A percentile compares a stretch with the other conserved stretches of the same genome.
These are phyloP conservation scores for Motacilla tschutschensis DNA, from an alignment of 2,113 vertebrate species.

Conservation along the genomic window DNA sequence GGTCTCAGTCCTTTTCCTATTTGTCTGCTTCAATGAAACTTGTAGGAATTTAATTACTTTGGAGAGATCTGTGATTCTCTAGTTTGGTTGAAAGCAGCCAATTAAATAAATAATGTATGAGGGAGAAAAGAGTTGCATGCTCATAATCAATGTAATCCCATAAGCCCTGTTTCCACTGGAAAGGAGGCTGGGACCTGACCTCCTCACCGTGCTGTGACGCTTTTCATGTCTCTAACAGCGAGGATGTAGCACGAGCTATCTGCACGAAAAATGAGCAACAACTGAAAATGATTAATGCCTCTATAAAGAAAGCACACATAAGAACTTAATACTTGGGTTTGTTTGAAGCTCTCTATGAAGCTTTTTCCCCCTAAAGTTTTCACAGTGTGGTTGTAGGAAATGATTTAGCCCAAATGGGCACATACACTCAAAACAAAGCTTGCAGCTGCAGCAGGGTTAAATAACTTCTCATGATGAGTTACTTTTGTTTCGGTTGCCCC, in stretches of 20 bases:
- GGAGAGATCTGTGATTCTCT: slow-evolving; percentile 1
- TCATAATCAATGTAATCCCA: not conserved
- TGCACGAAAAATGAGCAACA: not conserved
- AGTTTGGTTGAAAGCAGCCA: slow-evolving; percentile 10
- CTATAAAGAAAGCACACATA: not conserved
- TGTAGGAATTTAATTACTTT: not conserved
- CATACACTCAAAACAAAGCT: not conserved
- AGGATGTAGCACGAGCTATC: not conserved
- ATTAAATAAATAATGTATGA: slow-evolving; percentile 34
- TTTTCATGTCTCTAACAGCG: not conserved
- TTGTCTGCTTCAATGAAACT: not conserved
- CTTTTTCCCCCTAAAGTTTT: not conserved
- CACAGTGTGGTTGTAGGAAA: not conserved
- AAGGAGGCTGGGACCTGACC: slow-evolving; percentile 1
- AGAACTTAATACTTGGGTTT: not conserved
- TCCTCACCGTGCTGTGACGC: not conserved
- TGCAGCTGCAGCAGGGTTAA: not conserved
- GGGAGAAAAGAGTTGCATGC: not conserved
- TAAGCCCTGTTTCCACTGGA: slow-evolving; percentile 4
- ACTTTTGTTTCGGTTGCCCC: not conserved
- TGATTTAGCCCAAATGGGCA: not conserved
- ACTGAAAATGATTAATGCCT: not conserved
- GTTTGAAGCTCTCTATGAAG: not conserved
- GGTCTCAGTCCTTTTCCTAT: not conserved
- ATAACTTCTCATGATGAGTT: not conserved